Evolutionary conservation across 35 echinoderm and acorn worm species (phyloP).

Genomic region (Patiria miniata): DNA sequence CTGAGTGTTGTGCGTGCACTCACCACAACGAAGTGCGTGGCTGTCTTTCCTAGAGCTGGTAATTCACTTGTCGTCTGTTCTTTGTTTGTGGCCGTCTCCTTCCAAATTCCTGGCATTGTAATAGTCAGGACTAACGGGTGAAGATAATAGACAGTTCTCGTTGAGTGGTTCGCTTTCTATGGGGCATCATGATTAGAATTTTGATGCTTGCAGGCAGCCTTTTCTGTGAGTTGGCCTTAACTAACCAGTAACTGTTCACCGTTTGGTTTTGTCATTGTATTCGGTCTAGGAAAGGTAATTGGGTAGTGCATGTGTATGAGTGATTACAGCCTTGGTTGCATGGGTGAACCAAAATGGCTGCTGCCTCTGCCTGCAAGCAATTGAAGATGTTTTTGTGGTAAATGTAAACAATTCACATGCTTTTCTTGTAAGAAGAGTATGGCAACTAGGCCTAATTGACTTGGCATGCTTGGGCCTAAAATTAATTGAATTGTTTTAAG

Average conservation of each 20-base stretch:
- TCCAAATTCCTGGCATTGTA: constrained; percentile 1
- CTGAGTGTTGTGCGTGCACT: neutral
- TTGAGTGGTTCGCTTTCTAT: neutral
- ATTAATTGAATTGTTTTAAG: neutral
- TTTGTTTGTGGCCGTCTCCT: neutral
- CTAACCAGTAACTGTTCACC: neutral
- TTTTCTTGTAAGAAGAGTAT: neutral
- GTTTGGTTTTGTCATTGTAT: constrained; percentile 10
- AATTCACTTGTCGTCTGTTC: neutral
- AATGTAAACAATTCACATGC: neutral
- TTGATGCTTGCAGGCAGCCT: neutral
- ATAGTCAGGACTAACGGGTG: neutral
- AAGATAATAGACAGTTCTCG: neutral
- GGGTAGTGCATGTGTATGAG: neutral
- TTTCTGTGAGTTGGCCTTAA: neutral
- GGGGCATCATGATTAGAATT: neutral
- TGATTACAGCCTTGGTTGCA: neutral
- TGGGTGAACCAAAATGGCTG: constrained; percentile 5
- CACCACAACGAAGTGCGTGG: neutral
- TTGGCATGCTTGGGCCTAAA: neutral
- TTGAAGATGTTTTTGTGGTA: constrained; percentile 8
- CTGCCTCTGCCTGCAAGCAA: neutral
- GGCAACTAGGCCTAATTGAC: neutral
- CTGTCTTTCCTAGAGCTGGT: neutral
- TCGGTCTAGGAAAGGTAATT: neutral